Base-by-base conservation (phyloP, 2,797 vertebrate genomes). In the Periparus ater region DNA sequence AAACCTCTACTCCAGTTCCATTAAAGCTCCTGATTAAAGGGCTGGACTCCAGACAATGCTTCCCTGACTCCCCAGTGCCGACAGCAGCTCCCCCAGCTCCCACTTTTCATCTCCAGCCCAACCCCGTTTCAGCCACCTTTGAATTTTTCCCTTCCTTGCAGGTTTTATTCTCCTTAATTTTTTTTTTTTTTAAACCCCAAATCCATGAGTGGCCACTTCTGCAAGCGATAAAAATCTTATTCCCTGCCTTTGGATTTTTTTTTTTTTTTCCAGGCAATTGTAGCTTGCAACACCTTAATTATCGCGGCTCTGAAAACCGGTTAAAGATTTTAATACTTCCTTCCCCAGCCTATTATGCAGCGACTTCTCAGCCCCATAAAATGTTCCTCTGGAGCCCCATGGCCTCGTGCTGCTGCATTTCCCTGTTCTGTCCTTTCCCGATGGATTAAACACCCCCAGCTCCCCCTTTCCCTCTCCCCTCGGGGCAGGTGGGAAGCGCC, bases 311-410 rank as follows among this genome's bases (percentile, higher is more conserved):
- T 89, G 90, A 91, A 95, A 96, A 85, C 90, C 36, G 83, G 80
- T 94, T 90, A 87, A 91, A 86, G 93, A 82, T 90, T 96, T 96
- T 96, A 95, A 96, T 96, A 81, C 95, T 96, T 95, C 96, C 95
- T 96, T 91, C 88, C 89, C 80, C 2, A 3, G 65, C 50, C 70
- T 68, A 80, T 91, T 93, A 86, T 34, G 38, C 80, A 68, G 83
- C 5, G 68, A 81, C 58, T 78, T 84, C 73, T 84, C 93, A 94
- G 83, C 63, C 94, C 73, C 67, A 87, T 93, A 95, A 94, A 95
- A 82, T 4, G 19, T 38, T 32, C 63, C 74, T 84, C 92, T 94
- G 91, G 95, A 95, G 73, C 63, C 74, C 8, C 4, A 78, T 5
- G 30, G 10, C 76, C 80, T 73, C 3, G 48, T 63, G 81, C 81